Conservation (phyloP, 2,888 invertebrate species). For the Leucozona laternaria region DNA sequence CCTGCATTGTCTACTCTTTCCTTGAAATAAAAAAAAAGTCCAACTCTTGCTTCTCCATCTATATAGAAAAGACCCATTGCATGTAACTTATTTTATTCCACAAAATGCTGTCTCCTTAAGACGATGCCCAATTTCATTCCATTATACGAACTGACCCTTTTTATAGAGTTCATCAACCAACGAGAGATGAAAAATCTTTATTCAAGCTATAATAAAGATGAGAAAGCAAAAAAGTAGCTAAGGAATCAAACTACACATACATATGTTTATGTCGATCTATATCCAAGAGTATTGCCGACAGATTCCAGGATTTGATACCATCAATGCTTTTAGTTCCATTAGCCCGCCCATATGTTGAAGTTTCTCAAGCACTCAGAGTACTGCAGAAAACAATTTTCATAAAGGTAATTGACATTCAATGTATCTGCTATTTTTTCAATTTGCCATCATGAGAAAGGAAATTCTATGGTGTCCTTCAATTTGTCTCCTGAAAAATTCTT, state of each 20-base stretch:
- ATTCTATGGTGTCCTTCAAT: slow-evolving; percentile 46
- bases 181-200: slow-evolving; percentile 20
- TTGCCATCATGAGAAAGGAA: slow-evolving; percentile 31
- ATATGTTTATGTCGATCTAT: background rate
- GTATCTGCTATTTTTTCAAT: slow-evolving; percentile 42
- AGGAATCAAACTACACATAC: background rate
- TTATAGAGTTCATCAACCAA: slow-evolving; percentile 36
- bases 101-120: slow-evolving; percentile 12
- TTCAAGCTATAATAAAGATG: slow-evolving; percentile 14
- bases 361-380: slow-evolving; percentile 31
- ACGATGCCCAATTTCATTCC: slow-evolving; percentile 16
- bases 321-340: slow-evolving; percentile 48
- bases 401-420: slow-evolving; percentile 70
- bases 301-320: slow-evolving; percentile 27
- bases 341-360: slow-evolving; percentile 19
- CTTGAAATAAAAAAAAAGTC: background rate
- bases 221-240: slow-evolving; percentile 13
- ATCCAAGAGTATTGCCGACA: slow-evolving; percentile 21
- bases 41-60: background rate
- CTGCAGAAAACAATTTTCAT: slow-evolving; percentile 48
- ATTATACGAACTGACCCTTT: slow-evolving; percentile 32
- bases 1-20: background rate
- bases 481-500: slow-evolving; percentile 37
- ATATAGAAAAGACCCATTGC: background rate
- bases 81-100: background rate